phyloP scores from a whole-genome alignment of 2,888 invertebrate genomes.

The Ectemnius lituratus region DNA sequence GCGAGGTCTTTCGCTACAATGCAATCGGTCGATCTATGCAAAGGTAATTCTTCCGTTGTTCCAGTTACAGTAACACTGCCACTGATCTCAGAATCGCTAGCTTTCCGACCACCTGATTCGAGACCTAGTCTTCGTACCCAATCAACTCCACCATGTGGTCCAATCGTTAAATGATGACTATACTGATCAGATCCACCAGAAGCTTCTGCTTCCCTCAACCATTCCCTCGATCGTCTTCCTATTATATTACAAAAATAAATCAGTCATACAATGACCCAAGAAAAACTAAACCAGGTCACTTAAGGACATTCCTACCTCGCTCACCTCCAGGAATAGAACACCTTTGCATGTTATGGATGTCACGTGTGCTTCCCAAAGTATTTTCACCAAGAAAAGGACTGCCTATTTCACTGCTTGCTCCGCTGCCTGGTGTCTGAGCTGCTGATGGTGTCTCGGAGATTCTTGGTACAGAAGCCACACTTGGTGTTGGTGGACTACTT shows the following conservation, averaged over 20 bases:
- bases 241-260: not conserved
- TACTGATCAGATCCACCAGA: constrained; percentile 70
- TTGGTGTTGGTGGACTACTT: constrained; percentile 71
- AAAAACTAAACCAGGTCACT: not conserved
- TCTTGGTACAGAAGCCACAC: constrained; percentile 65
- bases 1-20: constrained; percentile 84
- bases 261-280: not conserved
- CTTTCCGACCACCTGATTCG: constrained; percentile 74
- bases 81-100: constrained; percentile 77
- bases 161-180: constrained; percentile 82
- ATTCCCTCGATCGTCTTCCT: constrained; percentile 74
- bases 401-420: constrained; percentile 77
- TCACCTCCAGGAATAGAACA: constrained; percentile 75
- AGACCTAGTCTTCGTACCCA: constrained; percentile 83
- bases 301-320: constrained; percentile 63
- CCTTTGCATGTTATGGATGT: constrained; percentile 68
- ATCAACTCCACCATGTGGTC: constrained; percentile 83
- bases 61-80: constrained; percentile 66
- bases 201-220: constrained; percentile 72
- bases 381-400: constrained; percentile 78
- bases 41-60: constrained; percentile 80
- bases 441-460: constrained; percentile 77
- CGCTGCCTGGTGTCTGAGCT: constrained; percentile 74
- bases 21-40: constrained; percentile 89
- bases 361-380: constrained; percentile 69